Evolutionary conservation across 1,140 invertebrate genomes (phyloP).

Genomic region (Pseudomyrmex concolor): DNA sequence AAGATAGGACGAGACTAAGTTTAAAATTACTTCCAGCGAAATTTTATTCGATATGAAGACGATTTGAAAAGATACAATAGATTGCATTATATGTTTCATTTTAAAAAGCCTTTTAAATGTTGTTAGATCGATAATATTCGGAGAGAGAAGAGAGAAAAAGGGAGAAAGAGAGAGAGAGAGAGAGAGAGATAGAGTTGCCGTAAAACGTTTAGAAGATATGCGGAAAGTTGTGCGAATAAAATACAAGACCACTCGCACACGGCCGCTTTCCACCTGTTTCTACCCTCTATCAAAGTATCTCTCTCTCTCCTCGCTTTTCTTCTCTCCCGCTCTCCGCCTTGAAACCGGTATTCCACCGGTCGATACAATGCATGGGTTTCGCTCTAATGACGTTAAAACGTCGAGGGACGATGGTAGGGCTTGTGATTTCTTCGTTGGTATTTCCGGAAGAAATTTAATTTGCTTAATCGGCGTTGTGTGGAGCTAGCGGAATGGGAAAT

Average conservation of each 20-base stretch:
- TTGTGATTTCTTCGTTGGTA: slow-evolving; percentile 76
- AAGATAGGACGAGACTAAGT: neutral
- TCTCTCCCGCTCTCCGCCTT: slow-evolving; percentile 8
- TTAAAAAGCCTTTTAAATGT: slow-evolving; percentile 30
- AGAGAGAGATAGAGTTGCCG: neutral
- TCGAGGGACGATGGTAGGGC: slow-evolving; percentile 52
- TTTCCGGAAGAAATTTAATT: slow-evolving; percentile 77
- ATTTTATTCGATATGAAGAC: neutral
- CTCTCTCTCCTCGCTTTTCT: neutral
- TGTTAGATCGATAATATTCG: slow-evolving; percentile 7
- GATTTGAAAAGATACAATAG: slow-evolving; percentile 4
- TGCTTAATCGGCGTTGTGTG: slow-evolving; percentile 74
- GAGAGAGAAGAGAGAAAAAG: neutral
- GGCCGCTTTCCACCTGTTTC: slow-evolving; percentile 36
- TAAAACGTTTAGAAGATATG: slow-evolving; percentile 20
- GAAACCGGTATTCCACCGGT: slow-evolving; percentile 45
- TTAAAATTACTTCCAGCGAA: slow-evolving; percentile 16
- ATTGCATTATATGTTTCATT: slow-evolving; percentile 3
- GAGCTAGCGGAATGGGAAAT: slow-evolving; percentile 41
- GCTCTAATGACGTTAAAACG: slow-evolving; percentile 74
- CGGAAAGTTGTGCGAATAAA: slow-evolving; percentile 49
- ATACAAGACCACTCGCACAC: slow-evolving; percentile 50
- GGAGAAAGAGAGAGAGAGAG: neutral
- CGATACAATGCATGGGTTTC: slow-evolving; percentile 61
- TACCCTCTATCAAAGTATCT: slow-evolving; percentile 16